A percentile compares a stretch with the other conserved stretches of the same genome.
Evolutionary conservation across 2,888 invertebrate species (phyloP).

Genomic region (Drosophila bunnanda): DNA sequence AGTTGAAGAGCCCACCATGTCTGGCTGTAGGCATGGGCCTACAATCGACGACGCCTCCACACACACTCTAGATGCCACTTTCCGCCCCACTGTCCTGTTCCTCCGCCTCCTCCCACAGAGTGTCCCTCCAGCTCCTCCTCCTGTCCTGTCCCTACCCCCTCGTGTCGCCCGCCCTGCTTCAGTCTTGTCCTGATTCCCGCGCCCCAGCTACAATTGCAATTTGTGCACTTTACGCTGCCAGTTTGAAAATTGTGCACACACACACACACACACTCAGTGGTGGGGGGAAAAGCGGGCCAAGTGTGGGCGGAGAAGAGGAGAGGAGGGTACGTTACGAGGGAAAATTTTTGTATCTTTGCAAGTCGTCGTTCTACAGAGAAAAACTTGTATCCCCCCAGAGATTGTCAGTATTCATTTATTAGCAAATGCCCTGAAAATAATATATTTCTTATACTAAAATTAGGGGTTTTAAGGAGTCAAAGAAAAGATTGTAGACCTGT

Average conservation of each 20-base stretch:
- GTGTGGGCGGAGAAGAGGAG: neutral
- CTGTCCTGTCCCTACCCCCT: neutral
- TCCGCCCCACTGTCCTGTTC: slow-evolving; percentile 21
- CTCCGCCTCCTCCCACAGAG: neutral
- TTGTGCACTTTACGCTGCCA: slow-evolving; percentile 72
- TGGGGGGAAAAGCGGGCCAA: slow-evolving; percentile 3
- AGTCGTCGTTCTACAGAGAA: slow-evolving; percentile 46
- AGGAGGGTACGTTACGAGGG: slow-evolving; percentile 30
- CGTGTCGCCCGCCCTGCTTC: slow-evolving; percentile 18
- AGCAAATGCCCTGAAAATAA: neutral
- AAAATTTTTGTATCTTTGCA: slow-evolving; percentile 68
- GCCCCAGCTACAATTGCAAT: slow-evolving; percentile 69
- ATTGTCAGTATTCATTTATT: neutral
- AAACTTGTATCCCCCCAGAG: slow-evolving; percentile 6
- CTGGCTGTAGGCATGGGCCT: slow-evolving; percentile 28
- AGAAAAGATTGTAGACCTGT: neutral
- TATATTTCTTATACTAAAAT: too few relatives aligned
- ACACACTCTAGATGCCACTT: slow-evolving; percentile 22
- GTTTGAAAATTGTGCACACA: slow-evolving; percentile 58
- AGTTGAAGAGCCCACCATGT: slow-evolving; percentile 36
- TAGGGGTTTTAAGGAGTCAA: neutral
- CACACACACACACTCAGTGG: slow-evolving; percentile 6
- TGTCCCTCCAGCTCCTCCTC: neutral
- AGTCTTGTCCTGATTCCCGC: slow-evolving; percentile 68
- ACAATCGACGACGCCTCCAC: slow-evolving; percentile 44